Conservation (phyloP, 2,888 invertebrate genomes). For the Drosophila neutralis region DNA sequence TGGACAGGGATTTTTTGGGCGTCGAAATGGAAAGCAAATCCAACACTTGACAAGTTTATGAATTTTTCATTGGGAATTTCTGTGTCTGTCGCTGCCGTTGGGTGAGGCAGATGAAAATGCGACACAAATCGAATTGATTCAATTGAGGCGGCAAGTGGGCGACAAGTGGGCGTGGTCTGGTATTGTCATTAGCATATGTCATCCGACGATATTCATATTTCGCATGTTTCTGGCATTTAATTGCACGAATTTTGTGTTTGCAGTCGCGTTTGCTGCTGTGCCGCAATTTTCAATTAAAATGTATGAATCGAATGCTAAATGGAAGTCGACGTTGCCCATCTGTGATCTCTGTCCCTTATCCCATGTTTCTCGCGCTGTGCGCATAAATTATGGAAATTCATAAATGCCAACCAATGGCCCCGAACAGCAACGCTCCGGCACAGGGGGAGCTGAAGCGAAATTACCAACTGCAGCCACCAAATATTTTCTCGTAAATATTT, state of each 20-base stretch:
- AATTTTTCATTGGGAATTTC: conserved; percentile 48
- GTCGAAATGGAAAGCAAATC: conserved; percentile 42
- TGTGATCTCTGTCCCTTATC: conserved; percentile 11
- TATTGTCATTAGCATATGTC: conserved; percentile 48
- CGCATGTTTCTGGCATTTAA: conserved; percentile 66
- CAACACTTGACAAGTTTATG: conserved; percentile 52
- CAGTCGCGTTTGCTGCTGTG: conserved; percentile 21
- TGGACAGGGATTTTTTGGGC: conserved; percentile 27
- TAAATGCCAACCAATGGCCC: conserved; percentile 31
- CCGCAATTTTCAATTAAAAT: conserved; percentile 76
- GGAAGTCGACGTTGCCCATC: conserved; percentile 24
- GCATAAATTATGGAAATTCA: conserved; percentile 72
- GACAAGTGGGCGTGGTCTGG: not conserved
- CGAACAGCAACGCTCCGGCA: not conserved
- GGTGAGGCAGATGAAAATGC: conserved; percentile 19
- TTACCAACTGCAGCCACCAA: conserved; percentile 37
- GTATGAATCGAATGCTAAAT: conserved; percentile 66
- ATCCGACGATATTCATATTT: conserved; percentile 39
- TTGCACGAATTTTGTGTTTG: conserved; percentile 52
- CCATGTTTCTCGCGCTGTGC: conserved; percentile 10
- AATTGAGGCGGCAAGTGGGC: conserved; percentile 13
- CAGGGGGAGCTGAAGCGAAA: not conserved
- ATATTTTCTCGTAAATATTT: conserved; percentile 59
- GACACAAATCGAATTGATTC: conserved; percentile 45
- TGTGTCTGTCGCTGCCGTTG: conserved; percentile 3